phyloP scores from a whole-genome alignment of 1,140 invertebrate species.

The Drosophila auraria region DNA sequence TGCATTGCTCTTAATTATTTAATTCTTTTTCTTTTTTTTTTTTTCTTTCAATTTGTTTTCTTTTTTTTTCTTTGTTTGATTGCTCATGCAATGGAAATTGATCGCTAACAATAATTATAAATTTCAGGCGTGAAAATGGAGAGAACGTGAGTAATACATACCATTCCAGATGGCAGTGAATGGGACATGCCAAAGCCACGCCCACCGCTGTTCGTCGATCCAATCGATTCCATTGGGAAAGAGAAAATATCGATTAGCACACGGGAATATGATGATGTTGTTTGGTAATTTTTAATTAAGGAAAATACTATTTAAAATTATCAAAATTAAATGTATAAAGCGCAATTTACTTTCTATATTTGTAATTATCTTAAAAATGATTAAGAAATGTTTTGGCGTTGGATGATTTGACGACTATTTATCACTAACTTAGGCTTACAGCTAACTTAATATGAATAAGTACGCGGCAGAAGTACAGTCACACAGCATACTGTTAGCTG shows the following conservation, averaged over 20 bases:
- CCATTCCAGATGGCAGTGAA: conserved; percentile 85
- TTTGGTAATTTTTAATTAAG: neutral
- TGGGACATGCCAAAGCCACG: conserved; percentile 85
- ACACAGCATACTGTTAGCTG: neutral
- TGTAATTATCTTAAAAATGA: conserved; percentile 45
- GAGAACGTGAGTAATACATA: conserved; percentile 62
- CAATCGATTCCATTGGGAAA: conserved; percentile 17
- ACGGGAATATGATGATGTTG: conserved; percentile 51
- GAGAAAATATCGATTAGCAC: conserved; percentile 60
- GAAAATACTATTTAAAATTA: conserved; percentile 33
- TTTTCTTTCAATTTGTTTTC: conserved; percentile 18
- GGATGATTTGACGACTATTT: conserved; percentile 30
- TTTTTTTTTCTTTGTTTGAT: conserved; percentile 21
- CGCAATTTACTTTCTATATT: conserved; percentile 55
- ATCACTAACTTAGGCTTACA: conserved; percentile 41
- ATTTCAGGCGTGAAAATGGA: conserved; percentile 27
- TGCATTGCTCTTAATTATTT: conserved; percentile 33
- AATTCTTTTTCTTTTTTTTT: conserved; percentile 5
- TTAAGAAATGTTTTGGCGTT: conserved; percentile 43
- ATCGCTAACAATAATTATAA: conserved; percentile 58
- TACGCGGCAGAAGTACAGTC: conserved; percentile 7
- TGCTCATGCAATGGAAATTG: conserved; percentile 72
- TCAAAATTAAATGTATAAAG: conserved; percentile 65
- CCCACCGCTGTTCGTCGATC: conserved; percentile 72
- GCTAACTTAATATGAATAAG: conserved; percentile 15